Evolutionary conservation across 1,140 invertebrate species (phyloP).

Genomic region (Bombus confusus): DNA sequence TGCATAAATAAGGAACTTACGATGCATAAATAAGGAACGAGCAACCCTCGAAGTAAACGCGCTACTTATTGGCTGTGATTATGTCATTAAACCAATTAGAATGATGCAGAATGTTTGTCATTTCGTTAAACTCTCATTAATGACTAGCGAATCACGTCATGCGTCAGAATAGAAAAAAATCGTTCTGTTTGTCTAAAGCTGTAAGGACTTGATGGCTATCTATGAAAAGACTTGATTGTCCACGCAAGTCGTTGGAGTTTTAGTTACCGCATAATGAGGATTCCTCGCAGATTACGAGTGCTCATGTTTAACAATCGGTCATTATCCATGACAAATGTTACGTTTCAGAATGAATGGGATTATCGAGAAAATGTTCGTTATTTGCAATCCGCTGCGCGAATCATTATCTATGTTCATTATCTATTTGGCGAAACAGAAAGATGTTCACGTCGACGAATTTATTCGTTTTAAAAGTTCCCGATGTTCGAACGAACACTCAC

Average conservation of each 20-base stretch:
- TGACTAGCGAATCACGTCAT: constrained; percentile 57
- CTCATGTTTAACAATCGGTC: constrained; percentile 62
- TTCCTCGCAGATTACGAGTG: constrained; percentile 57
- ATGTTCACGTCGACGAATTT: no score
- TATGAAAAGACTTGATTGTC: constrained; percentile 63
- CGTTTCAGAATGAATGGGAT: constrained; percentile 56
- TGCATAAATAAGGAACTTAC: neutral
- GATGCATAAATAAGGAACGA: neutral
- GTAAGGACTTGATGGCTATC: constrained; percentile 58
- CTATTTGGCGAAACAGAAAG: neutral
- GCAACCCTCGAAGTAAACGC: neutral
- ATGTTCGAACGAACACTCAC: neutral
- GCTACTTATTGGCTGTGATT: neutral
- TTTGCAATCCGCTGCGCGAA: constrained; percentile 6
- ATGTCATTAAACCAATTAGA: constrained; percentile 50
- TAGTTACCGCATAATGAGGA: constrained; percentile 60
- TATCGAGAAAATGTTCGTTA: constrained; percentile 38
- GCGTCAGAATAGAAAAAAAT: constrained; percentile 63
- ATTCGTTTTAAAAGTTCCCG: neutral
- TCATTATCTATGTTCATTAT: constrained; percentile 8
- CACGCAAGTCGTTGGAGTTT: constrained; percentile 48
- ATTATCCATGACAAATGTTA: constrained; percentile 63
- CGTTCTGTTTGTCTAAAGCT: constrained; percentile 56
- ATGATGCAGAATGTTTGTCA: constrained; percentile 42
- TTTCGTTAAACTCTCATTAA: constrained; percentile 62